These are phyloP conservation scores for Sarcoramphus papa DNA, from an alignment of 2,797 vertebrate species.

Conservation along the genomic window DNA sequence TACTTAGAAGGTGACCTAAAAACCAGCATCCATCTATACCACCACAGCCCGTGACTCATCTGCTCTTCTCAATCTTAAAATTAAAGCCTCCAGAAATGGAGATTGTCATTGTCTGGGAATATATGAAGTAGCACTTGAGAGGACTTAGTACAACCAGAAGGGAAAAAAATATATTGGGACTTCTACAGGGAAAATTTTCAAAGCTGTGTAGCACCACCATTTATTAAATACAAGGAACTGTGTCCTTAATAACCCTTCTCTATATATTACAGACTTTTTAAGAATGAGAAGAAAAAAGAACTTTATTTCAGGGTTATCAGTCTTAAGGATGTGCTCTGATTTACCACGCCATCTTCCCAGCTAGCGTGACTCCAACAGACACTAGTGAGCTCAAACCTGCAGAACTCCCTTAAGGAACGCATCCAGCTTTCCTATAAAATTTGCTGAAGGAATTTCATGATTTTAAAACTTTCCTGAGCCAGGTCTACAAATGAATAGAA, in stretches of 20 bases:
- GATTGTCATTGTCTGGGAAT: neutral
- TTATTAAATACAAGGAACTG: neutral
- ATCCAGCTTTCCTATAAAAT: neutral
- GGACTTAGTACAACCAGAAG: neutral
- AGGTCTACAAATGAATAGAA: neutral
- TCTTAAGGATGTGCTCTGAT: neutral
- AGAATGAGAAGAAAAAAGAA: neutral
- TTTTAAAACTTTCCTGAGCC: neutral
- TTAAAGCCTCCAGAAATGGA: neutral
- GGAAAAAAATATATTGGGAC: neutral
- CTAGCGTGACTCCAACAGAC: neutral
- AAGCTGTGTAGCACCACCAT: neutral
- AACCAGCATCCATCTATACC: neutral
- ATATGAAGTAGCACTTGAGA: neutral
- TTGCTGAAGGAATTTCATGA: neutral
- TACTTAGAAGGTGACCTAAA: neutral
- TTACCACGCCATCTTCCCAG: neutral
- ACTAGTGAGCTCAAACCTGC: neutral
- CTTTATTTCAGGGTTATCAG: neutral
- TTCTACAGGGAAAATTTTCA: neutral
- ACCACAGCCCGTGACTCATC: neutral
- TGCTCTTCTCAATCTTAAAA: neutral
- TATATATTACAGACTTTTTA: fast-evolving
- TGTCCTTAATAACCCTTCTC: neutral
- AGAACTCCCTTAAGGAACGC: neutral